Evolutionary conservation across 2,113 vertebrate species (phyloP).

Genomic region (Illadopsis cleaveri): DNA sequence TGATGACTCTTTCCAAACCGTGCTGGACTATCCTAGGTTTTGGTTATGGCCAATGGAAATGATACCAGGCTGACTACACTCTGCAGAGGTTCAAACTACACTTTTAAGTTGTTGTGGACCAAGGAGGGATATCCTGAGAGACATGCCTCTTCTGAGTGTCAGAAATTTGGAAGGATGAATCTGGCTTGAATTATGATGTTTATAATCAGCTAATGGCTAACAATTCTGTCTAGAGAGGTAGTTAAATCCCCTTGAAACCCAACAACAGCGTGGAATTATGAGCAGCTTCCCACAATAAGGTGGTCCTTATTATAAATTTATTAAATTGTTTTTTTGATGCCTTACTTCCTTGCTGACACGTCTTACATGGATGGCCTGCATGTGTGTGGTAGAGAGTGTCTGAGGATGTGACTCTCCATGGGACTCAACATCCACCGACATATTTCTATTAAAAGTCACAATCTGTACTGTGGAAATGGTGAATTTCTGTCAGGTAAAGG

Average conservation of each 20-base stretch:
- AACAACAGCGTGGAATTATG: neutral
- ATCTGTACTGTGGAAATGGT: neutral
- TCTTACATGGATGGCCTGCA: neutral
- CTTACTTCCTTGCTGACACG: neutral
- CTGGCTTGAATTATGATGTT: neutral
- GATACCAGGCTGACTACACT: accelerated
- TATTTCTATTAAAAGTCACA: neutral
- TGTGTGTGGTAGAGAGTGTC: neutral
- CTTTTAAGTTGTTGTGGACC: neutral
- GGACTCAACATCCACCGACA: neutral
- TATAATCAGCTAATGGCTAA: neutral
- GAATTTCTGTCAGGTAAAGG: neutral
- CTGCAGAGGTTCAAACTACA: neutral
- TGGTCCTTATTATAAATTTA: neutral
- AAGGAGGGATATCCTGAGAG: neutral
- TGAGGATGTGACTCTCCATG: neutral
- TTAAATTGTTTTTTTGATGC: neutral
- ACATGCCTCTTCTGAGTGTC: neutral
- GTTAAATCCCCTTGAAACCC: neutral
- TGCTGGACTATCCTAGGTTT: neutral
- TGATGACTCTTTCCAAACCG: neutral
- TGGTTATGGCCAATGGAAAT: neutral
- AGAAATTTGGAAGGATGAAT: neutral
- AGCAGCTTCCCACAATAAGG: neutral
- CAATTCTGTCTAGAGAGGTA: neutral